phyloP scores from a whole-genome alignment of 2,113 vertebrate species.

The Trichechus manatus region DNA sequence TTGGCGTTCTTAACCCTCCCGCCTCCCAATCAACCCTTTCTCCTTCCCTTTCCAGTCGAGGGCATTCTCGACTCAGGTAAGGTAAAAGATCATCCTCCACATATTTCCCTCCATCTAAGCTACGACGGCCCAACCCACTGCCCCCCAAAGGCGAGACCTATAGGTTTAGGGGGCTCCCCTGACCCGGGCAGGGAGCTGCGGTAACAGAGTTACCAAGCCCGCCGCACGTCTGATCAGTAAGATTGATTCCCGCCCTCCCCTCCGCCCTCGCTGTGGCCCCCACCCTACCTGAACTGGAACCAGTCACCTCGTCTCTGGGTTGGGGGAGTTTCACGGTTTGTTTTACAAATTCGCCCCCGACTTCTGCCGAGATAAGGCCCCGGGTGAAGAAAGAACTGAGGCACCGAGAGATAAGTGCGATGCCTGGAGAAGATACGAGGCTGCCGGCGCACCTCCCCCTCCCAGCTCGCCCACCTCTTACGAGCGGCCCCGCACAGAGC shows the following conservation, averaged over 20 bases:
- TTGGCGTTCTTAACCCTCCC: not conserved
- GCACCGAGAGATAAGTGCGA: constrained; percentile 73
- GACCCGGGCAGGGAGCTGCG: not conserved
- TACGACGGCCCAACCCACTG: not conserved
- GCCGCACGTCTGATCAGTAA: constrained; percentile 64
- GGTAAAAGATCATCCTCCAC: not conserved
- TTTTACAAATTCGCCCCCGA: constrained; percentile 82
- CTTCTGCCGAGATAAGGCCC: constrained; percentile 72
- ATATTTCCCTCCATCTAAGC: not conserved
- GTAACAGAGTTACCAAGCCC: constrained; percentile 66
- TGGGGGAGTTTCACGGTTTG: constrained; percentile 78
- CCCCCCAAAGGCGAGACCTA: not conserved
- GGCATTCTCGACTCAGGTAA: not conserved
- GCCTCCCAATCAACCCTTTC: not conserved
- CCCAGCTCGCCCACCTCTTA: not conserved
- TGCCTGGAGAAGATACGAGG: constrained; percentile 65
- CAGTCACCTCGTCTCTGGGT: constrained; percentile 54
- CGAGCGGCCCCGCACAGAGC: not conserved
- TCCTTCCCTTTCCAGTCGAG: not conserved
- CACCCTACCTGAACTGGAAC: constrained; percentile 43
- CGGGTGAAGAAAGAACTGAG: constrained; percentile 74
- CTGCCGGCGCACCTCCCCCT: not conserved
- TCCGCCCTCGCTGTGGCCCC: not conserved
- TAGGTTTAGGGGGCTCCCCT: constrained; percentile 66
- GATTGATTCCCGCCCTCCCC: not conserved